phyloP scores from a whole-genome alignment of 1,140 invertebrate genomes.

The Drosophila teissieri region DNA sequence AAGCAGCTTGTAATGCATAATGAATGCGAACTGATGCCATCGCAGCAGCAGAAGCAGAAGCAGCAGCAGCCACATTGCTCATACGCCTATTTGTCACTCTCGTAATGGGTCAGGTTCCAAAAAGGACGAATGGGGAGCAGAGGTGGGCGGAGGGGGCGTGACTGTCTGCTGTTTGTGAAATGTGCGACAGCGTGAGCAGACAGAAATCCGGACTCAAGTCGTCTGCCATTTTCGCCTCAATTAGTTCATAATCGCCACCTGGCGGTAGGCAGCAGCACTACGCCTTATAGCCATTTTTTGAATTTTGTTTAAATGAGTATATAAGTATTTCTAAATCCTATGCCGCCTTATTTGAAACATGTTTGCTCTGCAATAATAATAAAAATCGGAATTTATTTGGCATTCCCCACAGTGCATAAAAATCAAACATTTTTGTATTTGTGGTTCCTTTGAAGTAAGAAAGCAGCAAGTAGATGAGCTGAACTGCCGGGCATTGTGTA shows the following conservation, averaged over 20 bases:
- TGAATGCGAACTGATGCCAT: constrained; percentile 65
- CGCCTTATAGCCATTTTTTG: neutral
- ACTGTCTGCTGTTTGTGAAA: constrained; percentile 39
- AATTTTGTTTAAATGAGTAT: no score
- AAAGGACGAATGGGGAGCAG: neutral
- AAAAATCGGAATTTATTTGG: no score
- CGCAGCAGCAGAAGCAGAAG: constrained; percentile 23
- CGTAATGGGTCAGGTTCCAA: neutral
- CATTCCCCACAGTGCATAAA: no score
- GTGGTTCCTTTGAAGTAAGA: neutral
- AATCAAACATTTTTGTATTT: neutral
- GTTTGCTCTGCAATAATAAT: no score
- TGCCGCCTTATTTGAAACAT: no score
- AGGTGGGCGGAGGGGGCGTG: constrained; percentile 8
- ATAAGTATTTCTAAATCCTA: no score
- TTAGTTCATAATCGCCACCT: constrained; percentile 59
- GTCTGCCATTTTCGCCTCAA: constrained; percentile 51
- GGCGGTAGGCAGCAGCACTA: constrained; percentile 17
- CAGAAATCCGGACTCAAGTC: constrained; percentile 11
- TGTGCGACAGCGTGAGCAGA: constrained; percentile 40
- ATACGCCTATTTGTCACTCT: constrained; percentile 74
- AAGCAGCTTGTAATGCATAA: constrained; percentile 72
- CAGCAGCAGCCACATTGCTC: constrained; percentile 36
- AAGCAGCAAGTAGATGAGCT: neutral
- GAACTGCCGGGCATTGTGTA: constrained; percentile 44